These are phyloP conservation scores for Abscondita cerata DNA, from an alignment of 2,888 invertebrate genomes.

Conservation along the genomic window DNA sequence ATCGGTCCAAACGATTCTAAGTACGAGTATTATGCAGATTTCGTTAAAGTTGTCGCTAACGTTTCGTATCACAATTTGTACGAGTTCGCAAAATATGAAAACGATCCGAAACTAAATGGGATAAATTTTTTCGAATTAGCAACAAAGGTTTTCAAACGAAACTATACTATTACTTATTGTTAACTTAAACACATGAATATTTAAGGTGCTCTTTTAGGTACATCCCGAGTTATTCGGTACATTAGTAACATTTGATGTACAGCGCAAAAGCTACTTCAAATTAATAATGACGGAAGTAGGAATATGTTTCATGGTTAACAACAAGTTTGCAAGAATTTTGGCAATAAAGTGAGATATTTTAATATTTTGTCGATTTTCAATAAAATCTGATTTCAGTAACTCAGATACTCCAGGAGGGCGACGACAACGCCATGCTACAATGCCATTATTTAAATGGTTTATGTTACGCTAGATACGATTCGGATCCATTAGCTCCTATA, in stretches of 20 bases:
- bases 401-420: not conserved
- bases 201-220: too few species aligned
- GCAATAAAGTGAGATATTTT: slow-evolving; percentile 57
- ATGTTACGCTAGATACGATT: slow-evolving; percentile 60
- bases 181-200: too few species aligned
- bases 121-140: slow-evolving; percentile 60
- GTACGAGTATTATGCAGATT: slow-evolving; percentile 60
- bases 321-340: slow-evolving; percentile 62
- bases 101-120: slow-evolving; percentile 57
- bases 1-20: slow-evolving; percentile 55
- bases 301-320: slow-evolving; percentile 69
- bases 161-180: too few species aligned
- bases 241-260: slow-evolving; percentile 59
- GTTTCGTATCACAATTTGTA: slow-evolving; percentile 57
- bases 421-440: slow-evolving; percentile 36
- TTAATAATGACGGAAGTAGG: slow-evolving; percentile 72
- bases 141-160: slow-evolving; percentile 54
- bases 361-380: not conserved
- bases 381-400: too few species aligned
- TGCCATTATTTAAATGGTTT: slow-evolving; percentile 60
- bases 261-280: slow-evolving; percentile 56
- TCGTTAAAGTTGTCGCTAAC: slow-evolving; percentile 59
- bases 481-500: slow-evolving; percentile 53
- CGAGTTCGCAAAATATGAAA: slow-evolving; percentile 55
- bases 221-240: slow-evolving; percentile 60